A percentile compares a stretch with the other conserved stretches of the same genome.
Evolutionary conservation across 1,140 invertebrate species (phyloP).

Genomic region (Drosophila fuyamai): DNA sequence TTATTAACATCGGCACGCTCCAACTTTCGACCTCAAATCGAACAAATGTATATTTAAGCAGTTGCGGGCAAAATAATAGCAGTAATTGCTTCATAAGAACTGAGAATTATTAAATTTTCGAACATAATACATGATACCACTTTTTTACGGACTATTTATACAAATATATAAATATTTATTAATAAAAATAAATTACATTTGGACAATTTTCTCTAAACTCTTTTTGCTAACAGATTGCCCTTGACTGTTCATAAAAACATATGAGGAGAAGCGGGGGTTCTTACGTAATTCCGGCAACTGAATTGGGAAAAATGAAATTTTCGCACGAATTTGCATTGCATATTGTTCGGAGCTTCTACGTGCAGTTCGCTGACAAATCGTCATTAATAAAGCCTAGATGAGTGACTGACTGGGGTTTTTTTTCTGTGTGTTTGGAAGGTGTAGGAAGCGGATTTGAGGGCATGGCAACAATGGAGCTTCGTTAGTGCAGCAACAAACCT

Average conservation of each 20-base stretch:
- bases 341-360: constrained; percentile 51
- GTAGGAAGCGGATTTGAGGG: constrained; percentile 3
- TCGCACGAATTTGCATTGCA: constrained; percentile 66
- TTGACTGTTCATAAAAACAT: neutral
- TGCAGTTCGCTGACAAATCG: constrained; percentile 67
- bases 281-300: constrained; percentile 61
- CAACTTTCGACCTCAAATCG: constrained; percentile 39
- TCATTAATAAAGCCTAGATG: constrained; percentile 67
- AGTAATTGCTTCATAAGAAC: neutral
- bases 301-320: constrained; percentile 71
- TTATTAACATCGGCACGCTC: constrained; percentile 54
- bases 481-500: constrained; percentile 64
- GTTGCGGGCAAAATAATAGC: constrained; percentile 1
- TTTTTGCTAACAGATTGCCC: neutral
- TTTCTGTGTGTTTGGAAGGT: neutral
- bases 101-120: neutral
- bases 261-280: constrained; percentile 7
- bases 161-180: no score
- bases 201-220: neutral
- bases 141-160: no score
- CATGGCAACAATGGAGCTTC: constrained; percentile 69
- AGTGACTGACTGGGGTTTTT: constrained; percentile 24
- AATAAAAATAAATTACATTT: no score
- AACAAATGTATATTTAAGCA: constrained; percentile 2
- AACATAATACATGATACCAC: no score